Evolutionary conservation across 2,888 invertebrate genomes (phyloP).

Genomic region (Busseola fusca): DNA sequence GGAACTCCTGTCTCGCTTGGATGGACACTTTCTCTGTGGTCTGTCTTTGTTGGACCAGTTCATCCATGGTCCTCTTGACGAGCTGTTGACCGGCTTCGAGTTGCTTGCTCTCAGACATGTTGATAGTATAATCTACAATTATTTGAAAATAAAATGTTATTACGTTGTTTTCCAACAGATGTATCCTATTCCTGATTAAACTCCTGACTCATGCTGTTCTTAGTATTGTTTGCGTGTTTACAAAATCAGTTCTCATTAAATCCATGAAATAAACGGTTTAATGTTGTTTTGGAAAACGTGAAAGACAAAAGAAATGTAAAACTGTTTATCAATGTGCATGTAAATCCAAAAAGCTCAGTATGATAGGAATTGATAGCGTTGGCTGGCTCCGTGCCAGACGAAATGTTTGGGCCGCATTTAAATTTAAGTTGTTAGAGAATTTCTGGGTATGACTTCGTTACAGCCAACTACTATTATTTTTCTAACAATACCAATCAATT

Average conservation of each 20-base stretch:
- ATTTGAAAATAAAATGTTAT: conserved; percentile 55
- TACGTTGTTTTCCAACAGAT: conserved; percentile 10
- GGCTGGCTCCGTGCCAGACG: conserved; percentile 78
- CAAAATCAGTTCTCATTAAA: conserved; percentile 30
- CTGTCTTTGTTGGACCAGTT: conserved; percentile 81
- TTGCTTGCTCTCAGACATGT: conserved; percentile 82
- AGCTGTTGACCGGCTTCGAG: conserved; percentile 85
- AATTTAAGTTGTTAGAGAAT: conserved; percentile 79
- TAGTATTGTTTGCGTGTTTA: conserved; percentile 36
- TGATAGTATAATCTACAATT: conserved; percentile 70
- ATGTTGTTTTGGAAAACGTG: conserved; percentile 49
- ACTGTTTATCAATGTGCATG: conserved; percentile 70
- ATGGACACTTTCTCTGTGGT: conserved; percentile 83
- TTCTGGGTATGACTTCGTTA: conserved; percentile 64
- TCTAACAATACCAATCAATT: conserved; percentile 40
- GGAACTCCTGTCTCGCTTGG: conserved; percentile 86
- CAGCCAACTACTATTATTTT: conserved; percentile 53
- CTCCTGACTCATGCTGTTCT: conserved; percentile 18
- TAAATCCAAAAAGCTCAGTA: conserved; percentile 74
- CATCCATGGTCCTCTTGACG: conserved; percentile 86
- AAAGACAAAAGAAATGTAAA: conserved; percentile 65
- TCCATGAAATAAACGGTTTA: conserved; percentile 27
- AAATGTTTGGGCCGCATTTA: conserved; percentile 81
- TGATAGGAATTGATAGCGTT: conserved; percentile 81
- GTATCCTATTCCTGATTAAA: conserved; percentile 11